Base-by-base conservation (phyloP, 2,888 invertebrate species). In the Drosophila bunnanda region DNA sequence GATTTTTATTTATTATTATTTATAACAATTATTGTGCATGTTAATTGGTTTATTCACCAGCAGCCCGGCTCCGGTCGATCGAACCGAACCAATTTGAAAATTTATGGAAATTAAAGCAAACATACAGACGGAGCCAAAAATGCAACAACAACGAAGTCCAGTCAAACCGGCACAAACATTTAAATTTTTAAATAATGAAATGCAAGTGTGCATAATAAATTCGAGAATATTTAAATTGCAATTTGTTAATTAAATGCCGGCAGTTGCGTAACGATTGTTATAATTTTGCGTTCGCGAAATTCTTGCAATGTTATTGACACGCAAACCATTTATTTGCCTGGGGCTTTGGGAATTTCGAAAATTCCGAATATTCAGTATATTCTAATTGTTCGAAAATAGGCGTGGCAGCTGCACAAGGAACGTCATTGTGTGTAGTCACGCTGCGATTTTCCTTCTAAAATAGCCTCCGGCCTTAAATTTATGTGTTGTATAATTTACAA, bases 1-100 rank as follows among this genome's bases (percentile, higher is more conserved):
- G 58, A 70, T 53, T 48, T 36, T 64, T 41, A 28, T 46, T 46
- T 46, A 28, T 46, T 46, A 46, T 46, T 56, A 61, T 74, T 74
- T 67, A 67, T 77, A 65, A 66, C 68, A 66, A 34, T 76, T 69
- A 60, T 54, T 75, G 46, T 65, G 71, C 82, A 76, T 79, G 65
- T 74, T 82, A 82, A 82, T 88, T 88, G 69, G 88, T 82, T 82
- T 85, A 79, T 81, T 81, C 79, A 81, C 81, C 88, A 76, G 64
- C 50, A 50, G 32, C n/a, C 46, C 32, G 50, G 50, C 20, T 50
- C 32, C 50, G 50, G 22, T 52, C 61, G 57, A 48, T 70, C 71
- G 66, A 48, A 64, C n/a, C 71, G 66, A 48, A 64, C n/a, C 77
- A 58, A 55, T 62, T 82, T 44, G 60, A 70, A 78, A 75, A 67